Conservation (phyloP, 2,888 invertebrate genomes). For the Eupithecia inturbata region DNA sequence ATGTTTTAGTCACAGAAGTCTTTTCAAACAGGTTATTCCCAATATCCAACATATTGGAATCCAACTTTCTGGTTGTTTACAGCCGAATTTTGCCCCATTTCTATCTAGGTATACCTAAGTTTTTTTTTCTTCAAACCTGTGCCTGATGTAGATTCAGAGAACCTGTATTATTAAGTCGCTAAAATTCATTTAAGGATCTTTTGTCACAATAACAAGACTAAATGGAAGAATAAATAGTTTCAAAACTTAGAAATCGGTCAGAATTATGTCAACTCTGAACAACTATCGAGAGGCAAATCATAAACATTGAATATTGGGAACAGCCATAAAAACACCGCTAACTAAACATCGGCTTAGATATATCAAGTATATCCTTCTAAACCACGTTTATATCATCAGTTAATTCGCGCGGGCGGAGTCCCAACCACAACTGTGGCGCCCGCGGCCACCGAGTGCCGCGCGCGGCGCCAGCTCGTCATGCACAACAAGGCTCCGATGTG, state of each 20-base stretch:
- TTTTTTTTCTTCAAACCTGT: background rate
- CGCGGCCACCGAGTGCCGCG: constrained; percentile 38
- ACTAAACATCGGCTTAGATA: background rate
- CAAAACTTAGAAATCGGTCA: too few species aligned
- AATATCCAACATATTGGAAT: background rate
- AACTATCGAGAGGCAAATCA: too few species aligned
- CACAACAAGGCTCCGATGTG: constrained; percentile 99
- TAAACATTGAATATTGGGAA: background rate
- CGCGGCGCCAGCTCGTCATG: constrained; percentile 93
- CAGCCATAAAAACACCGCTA: background rate
- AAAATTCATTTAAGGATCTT: background rate
- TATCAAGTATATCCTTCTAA: background rate
- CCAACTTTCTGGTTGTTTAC: background rate
- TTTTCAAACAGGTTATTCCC: background rate
- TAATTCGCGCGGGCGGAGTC: constrained; percentile 86
- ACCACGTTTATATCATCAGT: constrained; percentile 70
- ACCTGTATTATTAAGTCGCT: background rate
- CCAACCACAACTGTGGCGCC: constrained; percentile 35
- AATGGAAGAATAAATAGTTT: too few species aligned
- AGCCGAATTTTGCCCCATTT: background rate
- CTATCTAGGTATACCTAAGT: too few species aligned
- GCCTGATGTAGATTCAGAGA: background rate
- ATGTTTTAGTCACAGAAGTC: background rate
- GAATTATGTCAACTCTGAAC: too few species aligned
- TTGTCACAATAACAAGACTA: background rate